Percentiles rank a stretch among this genome's conserved stretches.
phyloP scores from a whole-genome alignment of 2,797 vertebrate species.

The Paedocypris micromegethes region DNA sequence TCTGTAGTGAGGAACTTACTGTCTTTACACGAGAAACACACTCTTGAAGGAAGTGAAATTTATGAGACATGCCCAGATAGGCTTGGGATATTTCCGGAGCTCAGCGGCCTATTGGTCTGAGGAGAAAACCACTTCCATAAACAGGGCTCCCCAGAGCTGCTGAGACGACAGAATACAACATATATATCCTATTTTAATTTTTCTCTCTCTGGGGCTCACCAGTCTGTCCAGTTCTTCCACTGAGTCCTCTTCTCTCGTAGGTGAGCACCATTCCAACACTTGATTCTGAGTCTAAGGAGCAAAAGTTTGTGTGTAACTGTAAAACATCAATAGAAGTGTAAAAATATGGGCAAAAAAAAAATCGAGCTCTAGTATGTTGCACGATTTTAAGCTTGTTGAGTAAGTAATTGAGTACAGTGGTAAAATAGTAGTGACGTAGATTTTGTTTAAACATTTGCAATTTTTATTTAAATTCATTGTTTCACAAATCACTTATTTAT shows the following conservation, averaged over 20 bases:
- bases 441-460: no score
- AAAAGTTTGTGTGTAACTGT: slow-evolving; percentile 1
- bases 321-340: background rate
- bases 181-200: slow-evolving; percentile 63
- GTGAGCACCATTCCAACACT: slow-evolving; percentile 41
- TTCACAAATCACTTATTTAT: no score
- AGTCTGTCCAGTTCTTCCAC: slow-evolving; percentile 58
- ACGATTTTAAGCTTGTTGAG: no score
- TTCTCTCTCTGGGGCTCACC: slow-evolving; percentile 53
- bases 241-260: slow-evolving; percentile 49
- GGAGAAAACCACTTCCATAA: slow-evolving; percentile 67
- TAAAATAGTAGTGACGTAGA: no score
- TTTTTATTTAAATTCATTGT: no score
- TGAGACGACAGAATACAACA: slow-evolving; percentile 60
- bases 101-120: slow-evolving; percentile 63
- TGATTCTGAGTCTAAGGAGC: slow-evolving; percentile 18
- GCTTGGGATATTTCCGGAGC: slow-evolving; percentile 69
- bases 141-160: slow-evolving; percentile 61
- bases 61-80: slow-evolving; percentile 46
- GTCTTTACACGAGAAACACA: slow-evolving; percentile 1
- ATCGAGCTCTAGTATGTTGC: no score
- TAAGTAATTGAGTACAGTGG: no score
- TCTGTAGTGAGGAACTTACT: slow-evolving; percentile 6
- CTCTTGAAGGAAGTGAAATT: slow-evolving; percentile 41
- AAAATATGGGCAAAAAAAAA: no score